Evolutionary conservation across 2,888 invertebrate species (phyloP), one percentile per base, ranked within the genome.

Genomic region (Acrocera orbiculus): DNA sequence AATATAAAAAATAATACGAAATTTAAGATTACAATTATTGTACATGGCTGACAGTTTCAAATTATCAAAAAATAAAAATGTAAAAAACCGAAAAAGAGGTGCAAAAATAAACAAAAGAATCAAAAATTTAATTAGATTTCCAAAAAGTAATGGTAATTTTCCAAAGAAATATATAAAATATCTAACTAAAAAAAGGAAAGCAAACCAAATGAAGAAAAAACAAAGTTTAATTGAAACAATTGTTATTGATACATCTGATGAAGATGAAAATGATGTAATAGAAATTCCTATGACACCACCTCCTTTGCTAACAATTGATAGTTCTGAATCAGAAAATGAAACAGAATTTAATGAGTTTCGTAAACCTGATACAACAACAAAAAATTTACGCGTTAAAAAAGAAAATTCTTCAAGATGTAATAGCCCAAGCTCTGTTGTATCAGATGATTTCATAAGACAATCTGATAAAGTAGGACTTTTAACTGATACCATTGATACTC

Each of bases 391-490:
- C 10, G 4, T 19, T 19, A 6, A 6, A 19, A 19, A 10, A 5
- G 22, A 22, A 8, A 16, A 13, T n/a, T 47, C 47, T 6, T n/a
- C n/a, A n/a, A 42, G 50, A 4, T 51, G 51, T 27, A 44, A 44
- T 10, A 55, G 55, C 2, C 58, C 60, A 3, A 48, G 47, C 31
- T 58, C 58, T 2, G 51, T 56, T 7, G 35, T 56, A 24, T 55
- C 56, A 2, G 60, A 60, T 46, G 59, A 59, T 38, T 60, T 60
- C 22, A 58, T 60, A 40, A 55, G 51, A 0, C 54, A 53, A 27
- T 49, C 44, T 13, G 60, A 60, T 37, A 52, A 51, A 3, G 43
- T 44, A 16, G 52, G 55, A 3, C 34, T 57, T 22, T 36, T 50
- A 10, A 44, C 47, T 2, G 24, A 36, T 10, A 34, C 40, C 16